Percentiles rank a stretch among this genome's conserved stretches.
Evolutionary conservation across 2,797 vertebrate genomes (phyloP).

Genomic region (Alcedo quadribrachys): DNA sequence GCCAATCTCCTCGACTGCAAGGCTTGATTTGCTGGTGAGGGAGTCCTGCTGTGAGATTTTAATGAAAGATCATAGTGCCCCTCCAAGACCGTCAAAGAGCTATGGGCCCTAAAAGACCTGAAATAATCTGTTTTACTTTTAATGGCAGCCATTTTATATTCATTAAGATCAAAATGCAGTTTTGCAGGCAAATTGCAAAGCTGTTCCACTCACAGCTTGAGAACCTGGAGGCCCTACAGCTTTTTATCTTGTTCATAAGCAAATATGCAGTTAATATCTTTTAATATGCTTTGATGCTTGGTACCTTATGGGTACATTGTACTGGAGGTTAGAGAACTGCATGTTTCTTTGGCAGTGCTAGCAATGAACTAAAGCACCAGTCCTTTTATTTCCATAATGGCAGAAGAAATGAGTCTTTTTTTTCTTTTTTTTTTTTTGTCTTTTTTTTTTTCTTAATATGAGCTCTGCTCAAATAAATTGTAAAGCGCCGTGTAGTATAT

Average conservation of each 20-base stretch:
- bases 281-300: slow-evolving; percentile 93
- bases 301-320: slow-evolving; percentile 89
- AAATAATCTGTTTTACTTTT: slow-evolving; percentile 98
- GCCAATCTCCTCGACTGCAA: slow-evolving; percentile 92
- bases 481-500: slow-evolving; percentile 73
- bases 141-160: slow-evolving; percentile 99
- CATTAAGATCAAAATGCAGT: slow-evolving; percentile 99
- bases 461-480: slow-evolving; percentile 77
- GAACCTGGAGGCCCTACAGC: slow-evolving; percentile 89
- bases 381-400: slow-evolving; percentile 83
- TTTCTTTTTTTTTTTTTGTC: slow-evolving; percentile 28
- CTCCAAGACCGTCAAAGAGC: slow-evolving; percentile 98
- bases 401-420: slow-evolving; percentile 76
- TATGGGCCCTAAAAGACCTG: slow-evolving; percentile 89
- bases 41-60: slow-evolving; percentile 95
- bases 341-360: slow-evolving; percentile 79
- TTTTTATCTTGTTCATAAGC: slow-evolving; percentile 93
- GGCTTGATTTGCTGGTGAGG: slow-evolving; percentile 88
- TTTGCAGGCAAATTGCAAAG: slow-evolving; percentile 98
- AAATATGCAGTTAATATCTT: slow-evolving; percentile 92
- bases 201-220: slow-evolving; percentile 99
- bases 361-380: slow-evolving; percentile 74
- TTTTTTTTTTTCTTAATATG: slow-evolving; percentile 57
- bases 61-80: slow-evolving; percentile 99
- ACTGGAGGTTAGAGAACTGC: slow-evolving; percentile 84